phyloP scores from a whole-genome alignment of 2,797 vertebrate genomes.

The Picus viridis region DNA sequence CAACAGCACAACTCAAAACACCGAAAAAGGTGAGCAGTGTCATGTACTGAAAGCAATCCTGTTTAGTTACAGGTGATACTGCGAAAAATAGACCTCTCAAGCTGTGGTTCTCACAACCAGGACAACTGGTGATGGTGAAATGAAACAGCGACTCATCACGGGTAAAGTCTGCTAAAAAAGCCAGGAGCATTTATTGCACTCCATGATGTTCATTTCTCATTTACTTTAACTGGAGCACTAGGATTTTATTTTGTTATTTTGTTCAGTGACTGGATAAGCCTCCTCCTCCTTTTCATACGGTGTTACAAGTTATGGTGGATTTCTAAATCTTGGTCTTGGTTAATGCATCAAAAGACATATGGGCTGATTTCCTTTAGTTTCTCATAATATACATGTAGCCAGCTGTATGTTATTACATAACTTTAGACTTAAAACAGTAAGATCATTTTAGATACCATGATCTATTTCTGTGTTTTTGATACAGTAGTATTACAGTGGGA shows the following conservation, averaged over 20 bases:
- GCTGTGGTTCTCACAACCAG: not conserved
- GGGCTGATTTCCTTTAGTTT: conserved; percentile 66
- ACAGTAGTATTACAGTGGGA: conserved; percentile 51
- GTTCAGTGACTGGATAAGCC: not conserved
- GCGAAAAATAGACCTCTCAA: not conserved
- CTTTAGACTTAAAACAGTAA: conserved; percentile 64
- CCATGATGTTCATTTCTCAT: not conserved
- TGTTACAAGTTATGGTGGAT: conserved; percentile 44
- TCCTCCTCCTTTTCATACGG: conserved; percentile 29
- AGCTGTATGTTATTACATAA: conserved; percentile 73
- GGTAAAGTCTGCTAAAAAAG: not conserved
- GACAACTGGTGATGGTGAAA: not conserved
- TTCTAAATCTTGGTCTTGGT: conserved; percentile 63
- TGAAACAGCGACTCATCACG: not conserved
- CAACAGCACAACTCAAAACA: not conserved
- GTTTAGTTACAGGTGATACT: not conserved
- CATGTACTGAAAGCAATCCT: not conserved
- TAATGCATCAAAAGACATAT: conserved; percentile 65
- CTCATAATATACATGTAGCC: conserved; percentile 51
- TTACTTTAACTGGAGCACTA: not conserved
- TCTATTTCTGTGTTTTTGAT: conserved; percentile 66
- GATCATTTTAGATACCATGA: conserved; percentile 51
- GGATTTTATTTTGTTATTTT: not conserved
- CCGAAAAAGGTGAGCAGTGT: not conserved
- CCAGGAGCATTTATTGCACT: not conserved